Evolutionary conservation across 2,113 vertebrate species (phyloP).

Genomic region (Microcebus ravelobensis): DNA sequence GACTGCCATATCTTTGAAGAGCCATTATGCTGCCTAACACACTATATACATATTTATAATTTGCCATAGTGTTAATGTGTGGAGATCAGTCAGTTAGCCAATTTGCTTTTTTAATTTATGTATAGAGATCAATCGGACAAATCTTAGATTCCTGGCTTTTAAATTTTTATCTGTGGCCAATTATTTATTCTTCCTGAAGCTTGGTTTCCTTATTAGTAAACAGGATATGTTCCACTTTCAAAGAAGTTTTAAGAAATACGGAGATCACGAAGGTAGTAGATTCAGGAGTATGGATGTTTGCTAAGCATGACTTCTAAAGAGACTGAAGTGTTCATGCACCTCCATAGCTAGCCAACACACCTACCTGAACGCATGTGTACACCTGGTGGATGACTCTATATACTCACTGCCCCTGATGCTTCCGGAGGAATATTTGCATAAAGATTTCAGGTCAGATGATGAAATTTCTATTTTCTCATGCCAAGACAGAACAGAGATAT

Average conservation of each 20-base stretch:
- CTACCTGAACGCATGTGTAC: background rate
- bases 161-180: background rate
- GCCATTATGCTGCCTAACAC: background rate
- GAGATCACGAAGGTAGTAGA: background rate
- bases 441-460: slow-evolving; percentile 4
- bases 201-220: background rate
- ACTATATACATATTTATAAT: background rate
- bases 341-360: no score
- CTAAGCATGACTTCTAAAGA: background rate
- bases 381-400: background rate
- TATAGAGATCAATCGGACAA: background rate
- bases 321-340: background rate
- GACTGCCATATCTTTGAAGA: background rate
- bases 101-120: background rate
- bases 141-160: background rate
- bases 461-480: slow-evolving; percentile 65
- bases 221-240: background rate
- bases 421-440: background rate
- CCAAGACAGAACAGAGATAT: slow-evolving; percentile 54
- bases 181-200: background rate
- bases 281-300: background rate
- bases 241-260: background rate
- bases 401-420: background rate
- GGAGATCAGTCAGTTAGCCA: background rate
- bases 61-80: background rate